Evolutionary conservation across 2,797 vertebrate species (phyloP).

Genomic region (Siniperca undulata): DNA sequence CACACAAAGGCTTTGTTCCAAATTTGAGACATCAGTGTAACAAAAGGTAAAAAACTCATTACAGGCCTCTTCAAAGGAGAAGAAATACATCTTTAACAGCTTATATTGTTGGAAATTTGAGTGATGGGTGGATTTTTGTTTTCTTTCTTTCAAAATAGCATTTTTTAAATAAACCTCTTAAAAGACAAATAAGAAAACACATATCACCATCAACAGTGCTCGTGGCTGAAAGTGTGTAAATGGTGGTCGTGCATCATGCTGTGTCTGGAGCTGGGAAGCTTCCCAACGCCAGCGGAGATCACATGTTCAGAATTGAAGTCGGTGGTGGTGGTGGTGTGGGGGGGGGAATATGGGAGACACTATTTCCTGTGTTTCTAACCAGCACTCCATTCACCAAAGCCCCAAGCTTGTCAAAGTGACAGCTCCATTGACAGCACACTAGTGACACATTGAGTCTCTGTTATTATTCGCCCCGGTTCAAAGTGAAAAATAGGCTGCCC

Average conservation of each 20-base stretch:
- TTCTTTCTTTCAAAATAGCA: neutral
- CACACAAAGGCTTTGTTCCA: constrained; percentile 28
- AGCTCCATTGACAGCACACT: constrained; percentile 69
- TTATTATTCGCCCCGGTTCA: constrained; percentile 21
- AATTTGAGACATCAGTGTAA: constrained; percentile 4
- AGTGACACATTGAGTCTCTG: constrained; percentile 61
- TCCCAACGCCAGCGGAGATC: constrained; percentile 58
- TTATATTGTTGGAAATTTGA: neutral
- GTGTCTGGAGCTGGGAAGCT: constrained; percentile 63
- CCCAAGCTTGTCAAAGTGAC: constrained; percentile 59
- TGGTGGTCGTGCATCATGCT: constrained; percentile 56
- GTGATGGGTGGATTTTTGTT: neutral
- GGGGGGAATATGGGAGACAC: constrained; percentile 14
- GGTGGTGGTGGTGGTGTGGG: neutral
- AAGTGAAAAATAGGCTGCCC: constrained; percentile 54
- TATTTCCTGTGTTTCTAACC: constrained; percentile 72
- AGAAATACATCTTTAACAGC: neutral
- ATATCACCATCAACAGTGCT: constrained; percentile 21
- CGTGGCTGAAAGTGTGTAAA: constrained; percentile 52
- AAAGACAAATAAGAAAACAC: constrained; percentile 3
- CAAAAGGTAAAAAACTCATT: constrained; percentile 17
- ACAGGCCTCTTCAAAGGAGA: neutral
- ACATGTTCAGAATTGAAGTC: constrained; percentile 59
- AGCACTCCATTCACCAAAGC: constrained; percentile 46
- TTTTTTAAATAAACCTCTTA: constrained; percentile 17